phyloP scores from a whole-genome alignment of 2,113 vertebrate genomes.

The Hiodon tergisus region DNA sequence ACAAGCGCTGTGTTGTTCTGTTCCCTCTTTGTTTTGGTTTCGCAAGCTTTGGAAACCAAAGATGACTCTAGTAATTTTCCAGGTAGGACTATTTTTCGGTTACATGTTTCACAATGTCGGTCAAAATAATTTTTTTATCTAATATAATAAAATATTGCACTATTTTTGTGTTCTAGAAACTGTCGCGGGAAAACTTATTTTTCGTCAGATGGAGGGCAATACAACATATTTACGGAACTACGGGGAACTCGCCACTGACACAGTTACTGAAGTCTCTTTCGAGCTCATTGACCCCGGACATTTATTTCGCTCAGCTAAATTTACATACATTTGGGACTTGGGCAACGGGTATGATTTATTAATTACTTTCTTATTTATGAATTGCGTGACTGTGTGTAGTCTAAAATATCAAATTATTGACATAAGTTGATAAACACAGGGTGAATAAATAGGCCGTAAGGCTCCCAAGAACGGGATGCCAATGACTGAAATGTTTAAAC shows the following conservation, averaged over 20 bases:
- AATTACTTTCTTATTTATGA: not conserved
- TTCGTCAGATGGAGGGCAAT: slow-evolving; percentile 69
- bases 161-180: slow-evolving; percentile 54
- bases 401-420: too few relatives aligned
- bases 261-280: slow-evolving; percentile 67
- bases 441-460: too few relatives aligned
- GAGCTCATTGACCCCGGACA: slow-evolving; percentile 66
- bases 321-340: slow-evolving; percentile 79
- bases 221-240: slow-evolving; percentile 49
- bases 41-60: slow-evolving; percentile 13
- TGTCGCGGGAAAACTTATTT: slow-evolving; percentile 69
- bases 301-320: slow-evolving; percentile 62
- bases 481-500: not conserved
- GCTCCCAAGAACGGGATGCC: not conserved
- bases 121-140: too few relatives aligned
- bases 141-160: too few relatives aligned
- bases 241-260: slow-evolving; percentile 56
- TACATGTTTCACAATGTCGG: too few relatives aligned
- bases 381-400: not conserved
- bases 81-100: slow-evolving; percentile 35
- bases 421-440: too few relatives aligned
- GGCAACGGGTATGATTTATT: slow-evolving; percentile 70
- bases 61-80: slow-evolving; percentile 35
- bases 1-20: slow-evolving; percentile 20
- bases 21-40: slow-evolving; percentile 25